A percentile compares a stretch with the other conserved stretches of the same genome.
These are phyloP conservation scores for Mystacornis crossleyi DNA, from an alignment of 2,113 vertebrate species.

Conservation along the genomic window DNA sequence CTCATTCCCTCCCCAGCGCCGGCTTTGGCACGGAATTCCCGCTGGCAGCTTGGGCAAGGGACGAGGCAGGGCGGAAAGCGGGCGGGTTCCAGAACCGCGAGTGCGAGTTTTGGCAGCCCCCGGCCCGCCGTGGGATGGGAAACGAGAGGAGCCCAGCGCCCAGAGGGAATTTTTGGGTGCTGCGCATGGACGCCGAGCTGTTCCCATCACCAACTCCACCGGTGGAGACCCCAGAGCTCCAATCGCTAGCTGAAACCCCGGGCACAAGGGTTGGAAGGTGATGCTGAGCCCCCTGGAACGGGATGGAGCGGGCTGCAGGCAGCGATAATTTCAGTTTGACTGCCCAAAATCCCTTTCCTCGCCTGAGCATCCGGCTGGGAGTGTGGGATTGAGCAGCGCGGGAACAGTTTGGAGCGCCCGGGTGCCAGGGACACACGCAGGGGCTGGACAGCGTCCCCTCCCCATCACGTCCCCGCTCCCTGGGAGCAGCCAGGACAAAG, in stretches of 20 bases:
- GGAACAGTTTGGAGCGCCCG: background rate
- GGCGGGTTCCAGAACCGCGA: background rate
- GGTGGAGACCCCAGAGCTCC: background rate
- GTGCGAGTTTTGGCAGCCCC: background rate
- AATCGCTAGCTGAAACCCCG: accelerated
- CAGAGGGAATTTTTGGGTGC: accelerated
- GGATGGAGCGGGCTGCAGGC: accelerated
- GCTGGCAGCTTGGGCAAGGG: background rate
- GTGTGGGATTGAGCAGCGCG: accelerated
- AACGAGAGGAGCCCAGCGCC: accelerated
- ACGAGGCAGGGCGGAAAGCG: background rate
- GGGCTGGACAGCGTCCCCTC: background rate
- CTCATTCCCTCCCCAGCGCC: background rate
- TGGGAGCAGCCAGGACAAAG: background rate
- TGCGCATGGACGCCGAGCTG: accelerated
- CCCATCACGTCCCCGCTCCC: background rate
- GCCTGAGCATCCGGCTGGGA: background rate
- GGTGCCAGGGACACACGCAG: accelerated
- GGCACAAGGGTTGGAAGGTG: accelerated
- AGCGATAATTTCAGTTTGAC: accelerated
- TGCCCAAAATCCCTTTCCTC: background rate
- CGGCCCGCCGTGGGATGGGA: accelerated
- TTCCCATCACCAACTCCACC: accelerated
- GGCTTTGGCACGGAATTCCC: background rate
- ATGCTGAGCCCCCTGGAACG: accelerated